Conservation (phyloP, 30 jellyfish, hydroid and myxozoan species). For the Sanderia malayensis region DNA sequence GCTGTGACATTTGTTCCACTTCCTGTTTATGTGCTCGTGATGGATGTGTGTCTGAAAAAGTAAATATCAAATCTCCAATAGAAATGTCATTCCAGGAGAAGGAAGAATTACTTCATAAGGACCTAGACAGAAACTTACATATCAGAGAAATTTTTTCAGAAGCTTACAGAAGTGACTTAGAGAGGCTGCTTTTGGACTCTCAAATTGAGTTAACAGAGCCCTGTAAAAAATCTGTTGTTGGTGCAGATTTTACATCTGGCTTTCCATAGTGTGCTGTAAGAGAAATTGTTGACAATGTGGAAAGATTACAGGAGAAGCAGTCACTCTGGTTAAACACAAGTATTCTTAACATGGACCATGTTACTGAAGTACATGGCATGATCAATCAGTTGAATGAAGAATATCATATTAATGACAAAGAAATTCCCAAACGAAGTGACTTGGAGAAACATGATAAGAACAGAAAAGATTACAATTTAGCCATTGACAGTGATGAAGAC, state of each 20-base stretch:
- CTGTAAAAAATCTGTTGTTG: background rate
- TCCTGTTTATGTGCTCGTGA: background rate
- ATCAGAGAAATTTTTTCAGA: background rate
- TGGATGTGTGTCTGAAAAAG: background rate
- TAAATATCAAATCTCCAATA: background rate
- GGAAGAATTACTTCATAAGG: background rate
- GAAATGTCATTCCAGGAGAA: background rate
- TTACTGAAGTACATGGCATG: background rate
- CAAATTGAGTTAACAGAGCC: background rate
- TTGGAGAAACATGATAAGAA: background rate
- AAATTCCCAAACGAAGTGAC: background rate
- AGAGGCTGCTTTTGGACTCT: background rate
- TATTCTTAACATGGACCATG: background rate
- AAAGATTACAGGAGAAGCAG: background rate
- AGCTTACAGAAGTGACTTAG: background rate
- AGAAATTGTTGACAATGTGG: background rate
- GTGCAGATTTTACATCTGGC: background rate
- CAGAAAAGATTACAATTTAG: background rate
- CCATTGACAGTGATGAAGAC: background rate
- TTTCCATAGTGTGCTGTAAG: background rate
- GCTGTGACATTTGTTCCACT: conserved; percentile 7
- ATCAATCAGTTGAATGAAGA: background rate
- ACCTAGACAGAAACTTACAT: background rate
- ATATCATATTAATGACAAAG: background rate
- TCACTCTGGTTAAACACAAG: background rate